These are phyloP conservation scores for Pteropus rufus DNA, from an alignment of 2,797 vertebrate genomes.

Conservation along the genomic window DNA sequence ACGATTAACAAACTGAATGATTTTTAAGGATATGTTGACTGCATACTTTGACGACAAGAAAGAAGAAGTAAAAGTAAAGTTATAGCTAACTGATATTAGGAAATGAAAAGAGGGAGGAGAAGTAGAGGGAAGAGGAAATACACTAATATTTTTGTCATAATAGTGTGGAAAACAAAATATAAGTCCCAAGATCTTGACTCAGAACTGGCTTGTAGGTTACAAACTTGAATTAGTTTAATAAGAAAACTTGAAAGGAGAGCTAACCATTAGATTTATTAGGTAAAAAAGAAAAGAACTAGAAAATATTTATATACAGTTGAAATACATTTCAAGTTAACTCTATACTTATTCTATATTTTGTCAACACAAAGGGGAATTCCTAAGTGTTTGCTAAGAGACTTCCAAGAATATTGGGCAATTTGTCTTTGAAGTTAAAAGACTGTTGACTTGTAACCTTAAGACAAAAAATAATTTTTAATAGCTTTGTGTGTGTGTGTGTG, in stretches of 20 bases:
- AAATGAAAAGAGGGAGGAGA: background rate
- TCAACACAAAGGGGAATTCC: background rate
- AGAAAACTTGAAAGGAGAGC: background rate
- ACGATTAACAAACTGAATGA: background rate
- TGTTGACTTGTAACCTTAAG: background rate
- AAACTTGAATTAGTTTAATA: background rate
- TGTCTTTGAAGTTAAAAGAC: background rate
- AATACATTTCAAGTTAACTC: background rate
- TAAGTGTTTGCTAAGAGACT: constrained; percentile 10
- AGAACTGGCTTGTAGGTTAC: background rate
- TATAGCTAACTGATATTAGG: background rate
- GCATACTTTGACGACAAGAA: background rate
- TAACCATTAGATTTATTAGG: background rate
- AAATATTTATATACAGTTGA: background rate
- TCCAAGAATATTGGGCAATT: background rate
- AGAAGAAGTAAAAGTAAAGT: background rate
- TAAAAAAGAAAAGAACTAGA: background rate
- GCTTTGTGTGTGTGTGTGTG: background rate
- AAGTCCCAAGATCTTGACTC: background rate
- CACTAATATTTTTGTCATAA: background rate
- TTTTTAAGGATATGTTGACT: background rate
- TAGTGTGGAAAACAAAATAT: background rate
- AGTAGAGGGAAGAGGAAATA: background rate
- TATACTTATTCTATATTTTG: background rate
- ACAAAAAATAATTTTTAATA: background rate